Percentiles rank a stretch among this genome's conserved stretches.
phyloP scores from a whole-genome alignment of 2,888 invertebrate genomes.

The Tinea pellionella region DNA sequence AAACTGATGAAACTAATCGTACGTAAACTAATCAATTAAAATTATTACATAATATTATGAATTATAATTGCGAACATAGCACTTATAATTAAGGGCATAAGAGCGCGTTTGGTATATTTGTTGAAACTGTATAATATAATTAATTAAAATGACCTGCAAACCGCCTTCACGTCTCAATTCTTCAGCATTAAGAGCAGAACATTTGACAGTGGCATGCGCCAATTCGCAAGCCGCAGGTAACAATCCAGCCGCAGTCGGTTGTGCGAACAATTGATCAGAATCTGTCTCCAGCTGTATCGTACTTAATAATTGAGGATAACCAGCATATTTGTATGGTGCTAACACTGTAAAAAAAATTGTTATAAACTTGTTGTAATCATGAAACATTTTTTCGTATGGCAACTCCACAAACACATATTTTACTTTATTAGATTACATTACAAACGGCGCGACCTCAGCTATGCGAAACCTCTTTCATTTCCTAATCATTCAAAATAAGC shows the following conservation, averaged over 20 bases:
- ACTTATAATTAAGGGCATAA: too few relatives aligned
- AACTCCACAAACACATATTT: too few relatives aligned
- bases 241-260: slow-evolving; percentile 53
- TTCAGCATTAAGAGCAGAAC: slow-evolving; percentile 97
- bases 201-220: slow-evolving; percentile 95
- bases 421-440: too few relatives aligned
- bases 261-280: slow-evolving; percentile 89
- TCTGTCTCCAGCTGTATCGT: slow-evolving; percentile 94
- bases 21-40: slow-evolving; percentile 3
- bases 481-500: too few relatives aligned
- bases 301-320: slow-evolving; percentile 96
- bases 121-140: too few relatives aligned
- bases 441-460: too few relatives aligned
- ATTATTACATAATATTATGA: neutral
- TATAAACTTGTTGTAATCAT: too few relatives aligned
- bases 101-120: too few relatives aligned
- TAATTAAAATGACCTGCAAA: slow-evolving; percentile 46
- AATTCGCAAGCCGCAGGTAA: slow-evolving; percentile 93
- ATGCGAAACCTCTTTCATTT: too few relatives aligned
- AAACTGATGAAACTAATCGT: too few relatives aligned
- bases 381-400: too few relatives aligned
- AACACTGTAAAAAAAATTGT: slow-evolving; percentile 75
- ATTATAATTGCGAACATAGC: too few relatives aligned
- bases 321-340: slow-evolving; percentile 97
- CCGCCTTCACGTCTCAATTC: slow-evolving; percentile 95